Evolutionary conservation across 2,113 vertebrate genomes (phyloP).

Genomic region (Pseudopipra pipra): DNA sequence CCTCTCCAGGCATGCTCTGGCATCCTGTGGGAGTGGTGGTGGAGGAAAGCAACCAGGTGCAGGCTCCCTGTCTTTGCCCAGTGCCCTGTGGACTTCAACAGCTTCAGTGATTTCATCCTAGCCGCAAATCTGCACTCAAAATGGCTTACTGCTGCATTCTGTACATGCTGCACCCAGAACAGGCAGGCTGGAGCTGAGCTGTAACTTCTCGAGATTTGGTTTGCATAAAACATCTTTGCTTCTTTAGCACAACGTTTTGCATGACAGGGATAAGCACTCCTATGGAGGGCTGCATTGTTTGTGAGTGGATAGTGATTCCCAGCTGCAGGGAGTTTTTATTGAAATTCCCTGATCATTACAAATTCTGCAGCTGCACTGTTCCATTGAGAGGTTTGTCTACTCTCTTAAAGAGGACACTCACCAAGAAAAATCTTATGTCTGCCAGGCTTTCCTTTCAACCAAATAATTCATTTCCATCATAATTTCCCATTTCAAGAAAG

Average conservation of each 20-base stretch:
- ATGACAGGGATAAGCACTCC: fast-evolving
- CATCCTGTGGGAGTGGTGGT: neutral
- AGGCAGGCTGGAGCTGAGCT: neutral
- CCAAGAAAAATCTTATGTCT: neutral
- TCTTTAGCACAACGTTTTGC: neutral
- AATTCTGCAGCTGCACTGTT: neutral
- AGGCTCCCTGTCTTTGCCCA: neutral
- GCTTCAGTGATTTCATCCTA: neutral
- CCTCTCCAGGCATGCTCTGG: neutral
- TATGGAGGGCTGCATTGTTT: neutral
- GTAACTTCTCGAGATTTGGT: neutral
- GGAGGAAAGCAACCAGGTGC: neutral
- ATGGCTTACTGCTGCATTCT: neutral
- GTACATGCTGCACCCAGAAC: neutral
- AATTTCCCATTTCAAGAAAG: neutral
- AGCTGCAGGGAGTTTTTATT: neutral
- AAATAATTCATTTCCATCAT: neutral
- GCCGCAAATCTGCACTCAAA: neutral
- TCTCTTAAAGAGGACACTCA: neutral
- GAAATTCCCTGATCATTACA: neutral
- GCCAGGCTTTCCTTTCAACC: neutral
- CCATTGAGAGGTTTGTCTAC: neutral
- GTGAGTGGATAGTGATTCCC: neutral
- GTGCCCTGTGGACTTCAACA: neutral
- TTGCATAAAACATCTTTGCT: neutral